Evolutionary conservation across 2,113 vertebrate species (phyloP), one percentile per base, ranked within the genome.

Genomic region (Chaetops frenatus): DNA sequence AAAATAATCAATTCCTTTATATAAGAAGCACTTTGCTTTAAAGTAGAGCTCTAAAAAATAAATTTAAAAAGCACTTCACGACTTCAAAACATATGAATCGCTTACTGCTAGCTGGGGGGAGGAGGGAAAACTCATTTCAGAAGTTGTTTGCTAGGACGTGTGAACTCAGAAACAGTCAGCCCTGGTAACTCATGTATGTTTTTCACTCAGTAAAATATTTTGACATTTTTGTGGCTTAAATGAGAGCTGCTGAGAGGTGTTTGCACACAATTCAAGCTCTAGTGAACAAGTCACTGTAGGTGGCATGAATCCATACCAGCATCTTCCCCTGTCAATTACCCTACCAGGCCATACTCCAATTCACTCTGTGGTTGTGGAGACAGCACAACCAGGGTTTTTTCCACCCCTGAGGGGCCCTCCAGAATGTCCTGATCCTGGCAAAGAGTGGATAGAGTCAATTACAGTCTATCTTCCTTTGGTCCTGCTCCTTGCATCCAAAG

Each of bases 201-300:
- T 93, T 74, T 42, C 58, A 64, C 44, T 44, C 45, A 73, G 83
- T 95, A 95, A 97, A 97, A 96, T 96, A 97, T 97, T 96, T 95
- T 96, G 96, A 96, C 94, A 94, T 95, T 97, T 97, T 73, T 44
- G 18, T 74, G 28, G 65, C 51, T 74, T 90, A 95, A 84, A 93
- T 92, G 77, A 91, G 92, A 86, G 62, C 51, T 77, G 77, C 80
- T 5, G 36, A 95, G 94, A 86, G 53, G 38, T 94, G 76, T 83
- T 86, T 77, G 85, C 31, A 57, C 80, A 87, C 86, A 97, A 94
- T 94, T 95, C 66, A 96, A 96, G 83, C 70, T 76, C 64, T 44
- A 78, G 60, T 83, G 82, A 93, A 61, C 50, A 92, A 73, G 65
- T 74, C 77, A 76, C 54, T 73, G 54, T 72, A 83, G 84, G 93